A percentile compares a stretch with the other conserved stretches of the same genome.
phyloP scores from a whole-genome alignment of 1,140 invertebrate species.

The Apis mellifera region Amel_HAv3.1 CM009932.2:9798001-9798500 shows the following conservation, averaged over 20 bases:
- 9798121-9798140: no score
- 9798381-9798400: no score
- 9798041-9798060: no score
- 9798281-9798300: neutral
- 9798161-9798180: neutral
- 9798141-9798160: neutral
- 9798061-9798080: no score
- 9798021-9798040: no score
- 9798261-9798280: neutral
- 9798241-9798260: slow-evolving; percentile 5
- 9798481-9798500: neutral
- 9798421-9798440: no score
- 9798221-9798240: neutral
- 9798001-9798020: no score
- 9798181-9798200: slow-evolving; percentile 15
- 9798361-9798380: neutral
- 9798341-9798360: neutral
- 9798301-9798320: slow-evolving; percentile 3
- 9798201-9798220: neutral
- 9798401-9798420: no score
- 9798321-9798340: neutral
- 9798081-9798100: no score
- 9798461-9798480: no score
- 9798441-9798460: no score
- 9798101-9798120: no score